Percentiles rank a stretch among this genome's conserved stretches.
These are phyloP conservation scores for Sebastes taczanowskii DNA, from an alignment of 2,797 vertebrate species.

Conservation along the genomic window DNA sequence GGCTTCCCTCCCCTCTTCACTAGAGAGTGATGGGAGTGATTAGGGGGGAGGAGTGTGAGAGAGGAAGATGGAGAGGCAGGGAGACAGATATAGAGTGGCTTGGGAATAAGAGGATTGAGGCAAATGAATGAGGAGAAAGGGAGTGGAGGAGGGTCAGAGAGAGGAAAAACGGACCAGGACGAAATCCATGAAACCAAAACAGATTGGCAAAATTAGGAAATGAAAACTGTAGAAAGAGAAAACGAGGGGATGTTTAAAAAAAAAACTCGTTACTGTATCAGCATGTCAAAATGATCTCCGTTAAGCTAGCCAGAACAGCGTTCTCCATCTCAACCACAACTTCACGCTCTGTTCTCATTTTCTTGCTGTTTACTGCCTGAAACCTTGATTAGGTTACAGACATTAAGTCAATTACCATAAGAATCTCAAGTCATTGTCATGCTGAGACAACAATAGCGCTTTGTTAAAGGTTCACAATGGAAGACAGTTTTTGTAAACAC, in stretches of 20 bases:
- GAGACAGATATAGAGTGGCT: slow-evolving; percentile 62
- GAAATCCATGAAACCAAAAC: slow-evolving; percentile 21
- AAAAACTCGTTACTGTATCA: slow-evolving; percentile 25
- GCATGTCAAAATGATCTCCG: slow-evolving; percentile 15
- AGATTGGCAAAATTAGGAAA: slow-evolving; percentile 20
- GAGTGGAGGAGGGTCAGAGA: slow-evolving; percentile 27
- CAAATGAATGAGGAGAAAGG: slow-evolving; percentile 26
- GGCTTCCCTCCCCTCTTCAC: slow-evolving; percentile 58
- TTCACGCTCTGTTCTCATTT: slow-evolving; percentile 29
- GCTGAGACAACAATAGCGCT: slow-evolving; percentile 46
- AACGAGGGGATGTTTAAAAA: not conserved
- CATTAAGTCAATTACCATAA: slow-evolving; percentile 49
- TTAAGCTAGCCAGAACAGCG: not conserved
- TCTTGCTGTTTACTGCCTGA: slow-evolving; percentile 40
- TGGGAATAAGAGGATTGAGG: slow-evolving; percentile 54
- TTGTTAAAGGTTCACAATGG: slow-evolving; percentile 29
- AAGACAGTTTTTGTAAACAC: slow-evolving; percentile 37
- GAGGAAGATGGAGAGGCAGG: slow-evolving; percentile 53
- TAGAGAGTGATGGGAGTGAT: slow-evolving; percentile 63
- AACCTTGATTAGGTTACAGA: slow-evolving; percentile 61
- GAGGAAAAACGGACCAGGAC: slow-evolving; percentile 12
- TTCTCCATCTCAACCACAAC: slow-evolving; percentile 37
- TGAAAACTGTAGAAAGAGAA: not conserved
- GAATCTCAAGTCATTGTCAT: slow-evolving; percentile 42
- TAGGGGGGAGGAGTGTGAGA: slow-evolving; percentile 48